Percentiles rank a stretch among this genome's conserved stretches.
Evolutionary conservation across 2,797 vertebrate genomes (phyloP).

Genomic region (Platyrinchus mystaceus): DNA sequence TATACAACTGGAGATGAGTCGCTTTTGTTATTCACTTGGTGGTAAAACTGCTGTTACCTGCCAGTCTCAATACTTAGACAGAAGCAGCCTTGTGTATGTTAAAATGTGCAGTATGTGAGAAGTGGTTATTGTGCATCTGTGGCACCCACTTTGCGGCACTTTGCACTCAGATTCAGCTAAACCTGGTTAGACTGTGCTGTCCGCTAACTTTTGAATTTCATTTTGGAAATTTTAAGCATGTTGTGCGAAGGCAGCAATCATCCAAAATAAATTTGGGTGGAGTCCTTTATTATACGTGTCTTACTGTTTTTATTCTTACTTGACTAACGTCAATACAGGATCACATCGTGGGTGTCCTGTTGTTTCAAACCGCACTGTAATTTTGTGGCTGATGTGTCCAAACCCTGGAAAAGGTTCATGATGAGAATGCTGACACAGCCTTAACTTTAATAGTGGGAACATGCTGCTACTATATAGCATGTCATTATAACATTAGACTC

Average conservation of each 20-base stretch:
- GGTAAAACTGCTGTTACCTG: slow-evolving; percentile 20
- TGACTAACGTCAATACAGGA: neutral
- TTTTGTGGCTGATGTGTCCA: slow-evolving; percentile 43
- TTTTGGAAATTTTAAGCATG: slow-evolving; percentile 57
- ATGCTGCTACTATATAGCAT: slow-evolving; percentile 41
- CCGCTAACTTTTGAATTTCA: slow-evolving; percentile 25
- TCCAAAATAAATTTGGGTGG: slow-evolving; percentile 51
- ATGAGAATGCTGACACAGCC: slow-evolving; percentile 39
- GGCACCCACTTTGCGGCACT: slow-evolving; percentile 10
- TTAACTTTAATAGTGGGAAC: slow-evolving; percentile 54
- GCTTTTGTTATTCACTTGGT: neutral
- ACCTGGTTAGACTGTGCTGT: slow-evolving; percentile 6
- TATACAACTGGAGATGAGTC: neutral
- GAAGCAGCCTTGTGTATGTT: neutral
- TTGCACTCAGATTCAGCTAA: slow-evolving; percentile 25
- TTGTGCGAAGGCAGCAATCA: slow-evolving; percentile 30
- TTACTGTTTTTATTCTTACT: slow-evolving; percentile 21
- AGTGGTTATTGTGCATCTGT: slow-evolving; percentile 29
- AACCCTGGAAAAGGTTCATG: slow-evolving; percentile 33
- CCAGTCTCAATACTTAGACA: neutral
- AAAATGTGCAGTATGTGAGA: neutral
- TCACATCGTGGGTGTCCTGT: neutral
- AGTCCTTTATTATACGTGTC: slow-evolving; percentile 36
- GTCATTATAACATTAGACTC: slow-evolving; percentile 60
- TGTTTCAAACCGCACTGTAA: slow-evolving; percentile 11